phyloP scores from a whole-genome alignment of 2,888 invertebrate genomes.

The Melanostoma scalare region DNA sequence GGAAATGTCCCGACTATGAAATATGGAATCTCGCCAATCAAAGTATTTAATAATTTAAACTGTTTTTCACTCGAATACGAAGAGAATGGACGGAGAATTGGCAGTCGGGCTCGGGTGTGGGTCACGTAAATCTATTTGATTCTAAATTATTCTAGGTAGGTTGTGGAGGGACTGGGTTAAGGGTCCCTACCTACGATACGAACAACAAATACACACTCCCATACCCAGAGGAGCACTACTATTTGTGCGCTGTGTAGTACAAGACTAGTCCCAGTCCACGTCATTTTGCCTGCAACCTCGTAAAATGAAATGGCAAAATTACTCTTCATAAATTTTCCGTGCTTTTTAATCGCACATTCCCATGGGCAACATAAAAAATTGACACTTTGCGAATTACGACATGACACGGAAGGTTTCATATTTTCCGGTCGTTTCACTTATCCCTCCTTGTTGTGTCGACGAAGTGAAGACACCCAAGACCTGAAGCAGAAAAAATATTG shows the following conservation, averaged over 20 bases:
- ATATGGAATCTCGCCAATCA: constrained; percentile 5
- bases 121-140: constrained; percentile 39
- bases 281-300: constrained; percentile 5
- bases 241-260: not conserved
- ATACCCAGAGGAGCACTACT: too few species aligned
- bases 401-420: constrained; percentile 65
- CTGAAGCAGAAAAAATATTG: not conserved
- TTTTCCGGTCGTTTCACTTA: constrained; percentile 62
- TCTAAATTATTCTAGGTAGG: constrained; percentile 24
- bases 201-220: too few species aligned
- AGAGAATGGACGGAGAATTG: constrained; percentile 1
- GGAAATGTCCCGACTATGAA: constrained; percentile 6
- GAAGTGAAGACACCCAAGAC: constrained; percentile 12
- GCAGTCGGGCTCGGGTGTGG: not conserved
- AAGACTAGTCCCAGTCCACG: constrained; percentile 6
- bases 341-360: constrained; percentile 64
- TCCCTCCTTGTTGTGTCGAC: constrained; percentile 48
- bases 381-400: constrained; percentile 65
- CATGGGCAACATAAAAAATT: constrained; percentile 66
- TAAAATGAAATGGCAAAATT: constrained; percentile 54
- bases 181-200: too few species aligned
- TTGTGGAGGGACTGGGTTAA: not conserved
- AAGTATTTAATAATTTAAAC: constrained; percentile 23
- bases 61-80: constrained; percentile 23
- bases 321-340: constrained; percentile 64